Percentiles rank a stretch among this genome's conserved stretches.
These are phyloP conservation scores for Brachyptera risi DNA, from an alignment of 2,888 invertebrate species.

Conservation along the genomic window DNA sequence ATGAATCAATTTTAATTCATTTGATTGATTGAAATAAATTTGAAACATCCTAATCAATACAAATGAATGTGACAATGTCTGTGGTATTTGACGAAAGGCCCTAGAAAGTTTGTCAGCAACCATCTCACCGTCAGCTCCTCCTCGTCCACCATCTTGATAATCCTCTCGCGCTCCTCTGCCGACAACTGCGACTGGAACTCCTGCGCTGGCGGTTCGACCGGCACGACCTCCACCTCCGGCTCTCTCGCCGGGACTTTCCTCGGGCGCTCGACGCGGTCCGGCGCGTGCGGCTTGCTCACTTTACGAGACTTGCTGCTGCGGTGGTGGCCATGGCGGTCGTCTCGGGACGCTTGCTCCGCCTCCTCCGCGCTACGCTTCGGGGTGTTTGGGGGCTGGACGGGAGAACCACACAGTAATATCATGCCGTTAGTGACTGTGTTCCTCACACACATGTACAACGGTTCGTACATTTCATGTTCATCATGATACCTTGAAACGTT, in stretches of 20 bases:
- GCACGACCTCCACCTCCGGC: constrained; percentile 31
- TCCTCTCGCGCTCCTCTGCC: constrained; percentile 69
- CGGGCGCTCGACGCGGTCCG: neutral
- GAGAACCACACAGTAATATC: neutral
- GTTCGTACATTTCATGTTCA: neutral
- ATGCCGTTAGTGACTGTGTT: too few species aligned
- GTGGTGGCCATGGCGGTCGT: constrained; percentile 56
- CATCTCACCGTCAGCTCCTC: constrained; percentile 74
- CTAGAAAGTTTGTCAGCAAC: too few species aligned
- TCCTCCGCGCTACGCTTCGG: constrained; percentile 65
- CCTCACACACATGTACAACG: neutral
- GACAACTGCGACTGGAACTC: constrained; percentile 42
- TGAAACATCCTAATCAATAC: too few species aligned
- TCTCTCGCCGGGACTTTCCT: constrained; percentile 16
- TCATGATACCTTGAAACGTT: too few species aligned
- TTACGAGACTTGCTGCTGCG: constrained; percentile 42
- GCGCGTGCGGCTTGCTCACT: constrained; percentile 23
- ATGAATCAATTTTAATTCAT: too few species aligned
- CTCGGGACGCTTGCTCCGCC: too few species aligned
- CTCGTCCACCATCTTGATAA: constrained; percentile 75
- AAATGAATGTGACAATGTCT: too few species aligned
- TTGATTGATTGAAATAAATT: too few species aligned
- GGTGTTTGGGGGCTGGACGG: constrained; percentile 70
- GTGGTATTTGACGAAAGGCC: too few species aligned
- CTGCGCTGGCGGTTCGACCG: constrained; percentile 31